phyloP scores from a whole-genome alignment of 2,113 vertebrate species.

The Albula goreensis region DNA sequence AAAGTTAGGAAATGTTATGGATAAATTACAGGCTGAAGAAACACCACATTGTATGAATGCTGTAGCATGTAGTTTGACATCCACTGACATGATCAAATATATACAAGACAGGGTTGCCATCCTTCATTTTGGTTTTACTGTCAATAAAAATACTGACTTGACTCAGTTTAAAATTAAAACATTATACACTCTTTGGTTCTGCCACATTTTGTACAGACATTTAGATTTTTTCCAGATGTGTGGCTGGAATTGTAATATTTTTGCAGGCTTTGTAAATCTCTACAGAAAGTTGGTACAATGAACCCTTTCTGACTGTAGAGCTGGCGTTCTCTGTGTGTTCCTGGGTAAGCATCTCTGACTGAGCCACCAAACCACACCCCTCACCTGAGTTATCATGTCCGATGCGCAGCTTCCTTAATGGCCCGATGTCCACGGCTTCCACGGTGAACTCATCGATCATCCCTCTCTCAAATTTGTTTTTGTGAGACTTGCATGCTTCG shows the following conservation, averaged over 20 bases:
- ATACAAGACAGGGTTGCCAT: not conserved
- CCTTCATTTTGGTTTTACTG: too few relatives aligned
- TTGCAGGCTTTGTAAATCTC: too few relatives aligned
- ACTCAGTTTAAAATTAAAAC: too few relatives aligned
- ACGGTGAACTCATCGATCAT: slow-evolving; percentile 89
- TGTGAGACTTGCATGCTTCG: slow-evolving; percentile 91
- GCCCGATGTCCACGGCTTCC: slow-evolving; percentile 87
- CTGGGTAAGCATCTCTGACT: too few relatives aligned
- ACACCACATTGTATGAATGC: not conserved
- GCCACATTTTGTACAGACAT: too few relatives aligned
- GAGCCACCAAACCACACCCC: not conserved
- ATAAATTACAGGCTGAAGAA: not conserved
- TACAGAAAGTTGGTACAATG: not conserved
- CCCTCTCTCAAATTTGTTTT: slow-evolving; percentile 89
- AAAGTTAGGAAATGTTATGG: not conserved
- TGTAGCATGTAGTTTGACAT: not conserved
- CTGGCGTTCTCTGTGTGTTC: not conserved
- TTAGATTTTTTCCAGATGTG: too few relatives aligned
- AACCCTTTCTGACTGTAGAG: not conserved
- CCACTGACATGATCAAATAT: not conserved
- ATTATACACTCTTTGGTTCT: too few relatives aligned
- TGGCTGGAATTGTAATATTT: too few relatives aligned
- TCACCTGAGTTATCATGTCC: slow-evolving; percentile 82
- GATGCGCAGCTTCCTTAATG: slow-evolving; percentile 85
- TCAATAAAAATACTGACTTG: too few relatives aligned